Conservation (phyloP, 2,113 vertebrate species). For the Indri indri region DNA sequence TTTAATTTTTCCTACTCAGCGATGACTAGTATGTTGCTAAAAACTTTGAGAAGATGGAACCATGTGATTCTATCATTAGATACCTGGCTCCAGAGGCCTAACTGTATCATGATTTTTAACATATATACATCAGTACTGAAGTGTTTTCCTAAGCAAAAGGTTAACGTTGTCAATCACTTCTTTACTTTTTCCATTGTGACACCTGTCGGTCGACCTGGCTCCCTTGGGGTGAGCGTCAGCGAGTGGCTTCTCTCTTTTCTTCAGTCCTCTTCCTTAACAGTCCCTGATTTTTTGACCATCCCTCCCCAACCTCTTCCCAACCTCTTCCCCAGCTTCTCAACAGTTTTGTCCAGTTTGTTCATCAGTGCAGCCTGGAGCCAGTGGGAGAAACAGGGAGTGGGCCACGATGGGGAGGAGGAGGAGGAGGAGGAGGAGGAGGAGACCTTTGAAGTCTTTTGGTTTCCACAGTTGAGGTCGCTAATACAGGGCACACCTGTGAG, state of each 20-base stretch:
- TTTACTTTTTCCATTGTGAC: background rate
- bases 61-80: background rate
- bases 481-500: background rate
- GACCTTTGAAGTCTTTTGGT: background rate
- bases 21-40: background rate
- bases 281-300: background rate
- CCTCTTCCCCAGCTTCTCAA: background rate
- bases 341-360: background rate
- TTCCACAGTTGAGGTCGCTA: background rate
- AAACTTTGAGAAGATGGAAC: background rate
- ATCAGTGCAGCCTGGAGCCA: background rate
- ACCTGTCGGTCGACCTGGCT: background rate
- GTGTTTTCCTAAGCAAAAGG: background rate
- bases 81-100: background rate
- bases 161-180: background rate
- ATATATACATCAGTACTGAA: background rate
- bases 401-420: background rate
- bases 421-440: too few relatives aligned
- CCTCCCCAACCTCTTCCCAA: background rate
- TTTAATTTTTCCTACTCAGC: background rate
- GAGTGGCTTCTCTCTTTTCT: background rate
- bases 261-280: background rate
- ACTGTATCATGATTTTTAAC: background rate
- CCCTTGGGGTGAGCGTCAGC: background rate
- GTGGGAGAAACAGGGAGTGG: background rate